Evolutionary conservation across 2,797 vertebrate species (phyloP).

Genomic region (Petrocephalus sullivani): DNA sequence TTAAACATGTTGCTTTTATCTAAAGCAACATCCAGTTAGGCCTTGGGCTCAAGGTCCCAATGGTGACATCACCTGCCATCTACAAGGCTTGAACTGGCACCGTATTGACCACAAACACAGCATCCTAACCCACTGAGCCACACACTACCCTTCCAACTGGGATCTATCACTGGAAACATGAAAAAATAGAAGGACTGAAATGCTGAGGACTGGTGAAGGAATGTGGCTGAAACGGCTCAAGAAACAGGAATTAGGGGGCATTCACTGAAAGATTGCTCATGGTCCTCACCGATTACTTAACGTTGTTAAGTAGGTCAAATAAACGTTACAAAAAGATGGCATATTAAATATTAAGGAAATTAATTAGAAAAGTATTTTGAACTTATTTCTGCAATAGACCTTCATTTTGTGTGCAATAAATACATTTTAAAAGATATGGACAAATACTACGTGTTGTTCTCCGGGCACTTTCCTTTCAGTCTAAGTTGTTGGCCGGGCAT

Average conservation of each 20-base stretch:
- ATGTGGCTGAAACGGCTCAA: neutral
- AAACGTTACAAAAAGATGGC: neutral
- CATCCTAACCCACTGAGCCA: too few relatives aligned
- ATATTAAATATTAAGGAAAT: neutral
- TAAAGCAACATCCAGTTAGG: too few relatives aligned
- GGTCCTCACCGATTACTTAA: neutral
- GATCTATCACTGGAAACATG: too few relatives aligned
- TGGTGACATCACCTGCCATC: too few relatives aligned
- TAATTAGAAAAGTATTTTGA: neutral
- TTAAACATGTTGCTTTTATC: too few relatives aligned
- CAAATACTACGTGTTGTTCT: neutral
- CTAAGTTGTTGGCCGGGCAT: slow-evolving; percentile 23
- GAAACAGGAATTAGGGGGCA: neutral
- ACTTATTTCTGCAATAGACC: neutral
- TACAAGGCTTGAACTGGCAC: too few relatives aligned
- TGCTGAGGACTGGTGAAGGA: neutral
- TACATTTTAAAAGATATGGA: neutral
- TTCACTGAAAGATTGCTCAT: neutral
- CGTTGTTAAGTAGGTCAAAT: neutral
- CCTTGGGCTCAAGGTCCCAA: too few relatives aligned
- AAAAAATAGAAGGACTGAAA: neutral
- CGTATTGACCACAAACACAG: too few relatives aligned
- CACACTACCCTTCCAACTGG: too few relatives aligned
- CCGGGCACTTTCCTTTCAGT: slow-evolving; percentile 38
- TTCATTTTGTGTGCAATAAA: neutral